Conservation (phyloP, 2,113 vertebrate species). For the Labeo catla region DNA sequence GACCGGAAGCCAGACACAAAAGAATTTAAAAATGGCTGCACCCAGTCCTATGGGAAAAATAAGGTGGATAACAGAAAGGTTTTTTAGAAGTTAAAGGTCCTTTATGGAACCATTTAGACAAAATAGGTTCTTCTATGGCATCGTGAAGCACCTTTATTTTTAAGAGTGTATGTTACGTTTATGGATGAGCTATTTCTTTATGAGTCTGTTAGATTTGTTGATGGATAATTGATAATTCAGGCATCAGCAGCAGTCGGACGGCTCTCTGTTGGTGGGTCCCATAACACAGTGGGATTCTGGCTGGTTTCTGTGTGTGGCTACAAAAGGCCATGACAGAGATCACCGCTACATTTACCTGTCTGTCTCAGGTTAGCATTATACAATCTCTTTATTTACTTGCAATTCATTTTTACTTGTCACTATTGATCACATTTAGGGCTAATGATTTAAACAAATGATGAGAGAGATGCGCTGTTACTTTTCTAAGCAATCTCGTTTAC, state of each 20-base stretch:
- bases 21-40: too few species aligned
- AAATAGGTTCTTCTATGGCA: too few species aligned
- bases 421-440: background rate
- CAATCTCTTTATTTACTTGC: background rate
- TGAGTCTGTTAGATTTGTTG: background rate
- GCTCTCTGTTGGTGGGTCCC: conserved; percentile 84
- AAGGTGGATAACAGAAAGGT: too few species aligned
- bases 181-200: background rate
- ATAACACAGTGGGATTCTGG: conserved; percentile 79
- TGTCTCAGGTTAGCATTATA: conserved; percentile 76
- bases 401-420: conserved; percentile 2
- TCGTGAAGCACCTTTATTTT: too few species aligned
- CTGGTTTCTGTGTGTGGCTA: conserved; percentile 81
- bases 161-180: too few species aligned
- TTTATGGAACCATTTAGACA: too few species aligned
- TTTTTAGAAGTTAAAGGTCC: too few species aligned
- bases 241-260: conserved; percentile 82
- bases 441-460: background rate
- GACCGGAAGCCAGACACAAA: too few species aligned
- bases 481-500: background rate
- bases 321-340: conserved; percentile 70
- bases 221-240: conserved; percentile 65
- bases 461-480: background rate
- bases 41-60: too few species aligned
- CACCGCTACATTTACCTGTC: conserved; percentile 82